phyloP scores from a whole-genome alignment of 2,113 vertebrate genomes.

The Coturnix japonica region DNA sequence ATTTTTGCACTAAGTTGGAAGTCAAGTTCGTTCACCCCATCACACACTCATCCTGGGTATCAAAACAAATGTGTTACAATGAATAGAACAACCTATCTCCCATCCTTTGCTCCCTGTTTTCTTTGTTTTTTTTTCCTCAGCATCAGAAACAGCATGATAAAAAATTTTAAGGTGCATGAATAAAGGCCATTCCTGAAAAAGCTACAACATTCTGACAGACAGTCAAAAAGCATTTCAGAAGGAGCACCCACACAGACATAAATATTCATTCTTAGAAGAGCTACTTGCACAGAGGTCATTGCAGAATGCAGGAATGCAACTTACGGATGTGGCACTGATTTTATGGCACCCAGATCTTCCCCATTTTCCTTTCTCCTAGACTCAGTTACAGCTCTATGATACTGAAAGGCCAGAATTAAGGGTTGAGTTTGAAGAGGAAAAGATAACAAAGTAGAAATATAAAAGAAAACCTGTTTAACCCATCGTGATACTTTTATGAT shows the following conservation, averaged over 20 bases:
- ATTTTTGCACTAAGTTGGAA: slow-evolving; percentile 38
- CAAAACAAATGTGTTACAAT: slow-evolving; percentile 8
- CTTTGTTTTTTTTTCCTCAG: slow-evolving; percentile 1
- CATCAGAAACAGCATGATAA: slow-evolving; percentile 61
- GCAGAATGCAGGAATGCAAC: slow-evolving; percentile 66
- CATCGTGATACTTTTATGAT: neutral
- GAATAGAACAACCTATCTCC: slow-evolving; percentile 4
- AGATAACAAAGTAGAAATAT: neutral
- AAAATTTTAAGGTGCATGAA: slow-evolving; percentile 61
- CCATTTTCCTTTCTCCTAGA: slow-evolving; percentile 5
- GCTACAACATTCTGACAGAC: slow-evolving; percentile 53
- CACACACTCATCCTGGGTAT: slow-evolving; percentile 62
- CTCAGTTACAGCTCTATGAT: neutral
- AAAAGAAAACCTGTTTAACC: neutral
- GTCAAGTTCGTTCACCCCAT: slow-evolving; percentile 48
- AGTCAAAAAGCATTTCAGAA: slow-evolving; percentile 66
- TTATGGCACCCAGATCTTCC: slow-evolving; percentile 40
- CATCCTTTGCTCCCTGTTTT: slow-evolving; percentile 42
- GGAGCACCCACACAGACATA: slow-evolving; percentile 57
- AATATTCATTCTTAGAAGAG: slow-evolving; percentile 59
- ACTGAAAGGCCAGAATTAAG: slow-evolving; percentile 5
- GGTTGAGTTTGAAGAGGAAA: neutral
- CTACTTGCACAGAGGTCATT: slow-evolving; percentile 65
- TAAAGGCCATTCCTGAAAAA: slow-evolving; percentile 68
- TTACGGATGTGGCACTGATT: slow-evolving; percentile 52